phyloP scores from a whole-genome alignment of 92 coral and sea anemone species.

The Epizoanthus scotinus region DNA sequence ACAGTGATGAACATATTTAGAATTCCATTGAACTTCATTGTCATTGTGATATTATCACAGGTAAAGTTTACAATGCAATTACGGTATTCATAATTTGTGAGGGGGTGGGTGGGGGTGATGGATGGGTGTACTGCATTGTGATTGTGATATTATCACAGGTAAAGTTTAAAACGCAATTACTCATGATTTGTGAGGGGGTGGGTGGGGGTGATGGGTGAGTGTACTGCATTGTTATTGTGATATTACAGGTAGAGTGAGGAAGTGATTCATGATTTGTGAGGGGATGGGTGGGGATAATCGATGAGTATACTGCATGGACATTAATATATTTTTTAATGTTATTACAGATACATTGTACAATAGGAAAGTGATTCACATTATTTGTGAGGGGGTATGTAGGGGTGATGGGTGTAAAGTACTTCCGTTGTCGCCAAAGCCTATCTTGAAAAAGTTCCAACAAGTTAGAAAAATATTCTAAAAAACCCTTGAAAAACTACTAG shows the following conservation, averaged over 20 bases:
- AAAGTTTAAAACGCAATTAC: not conserved
- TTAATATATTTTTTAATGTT: slow-evolving; percentile 76
- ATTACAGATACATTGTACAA: slow-evolving; percentile 71
- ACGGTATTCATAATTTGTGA: not conserved
- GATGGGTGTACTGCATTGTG: slow-evolving; percentile 87
- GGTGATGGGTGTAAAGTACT: no score
- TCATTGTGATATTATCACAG: slow-evolving; percentile 86
- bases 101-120: no score
- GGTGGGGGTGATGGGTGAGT: slow-evolving; percentile 18
- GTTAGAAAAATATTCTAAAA: no score
- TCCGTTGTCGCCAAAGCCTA: no score
- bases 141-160: slow-evolving; percentile 90
- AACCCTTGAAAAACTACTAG: no score
- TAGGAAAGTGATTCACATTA: not conserved
- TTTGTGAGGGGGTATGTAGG: no score
- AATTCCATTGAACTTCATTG: slow-evolving; percentile 89
- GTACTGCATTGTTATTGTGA: slow-evolving; percentile 83
- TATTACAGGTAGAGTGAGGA: slow-evolving; percentile 69
- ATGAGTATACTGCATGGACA: slow-evolving; percentile 88
- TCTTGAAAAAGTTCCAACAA: no score
- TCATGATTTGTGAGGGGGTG: not conserved
- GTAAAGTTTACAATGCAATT: slow-evolving; percentile 24
- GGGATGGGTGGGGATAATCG: no score
- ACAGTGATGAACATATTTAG: slow-evolving; percentile 96
- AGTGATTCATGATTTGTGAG: not conserved